Conservation (phyloP, 2,888 invertebrate species). For the Rhopalosiphum nymphaeae region DNA sequence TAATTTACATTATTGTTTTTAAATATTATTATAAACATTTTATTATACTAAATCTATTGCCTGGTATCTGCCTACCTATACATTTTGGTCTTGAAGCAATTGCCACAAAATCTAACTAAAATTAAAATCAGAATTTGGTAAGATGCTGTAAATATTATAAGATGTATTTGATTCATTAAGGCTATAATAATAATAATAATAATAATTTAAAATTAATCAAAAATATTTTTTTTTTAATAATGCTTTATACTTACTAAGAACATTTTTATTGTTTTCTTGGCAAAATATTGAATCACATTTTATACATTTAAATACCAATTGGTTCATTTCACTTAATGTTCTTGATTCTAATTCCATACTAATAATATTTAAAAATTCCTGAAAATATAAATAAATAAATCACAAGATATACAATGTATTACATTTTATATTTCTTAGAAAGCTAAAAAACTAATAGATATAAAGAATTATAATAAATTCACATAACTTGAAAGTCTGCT, state of each 20-base stretch:
- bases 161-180: too few species aligned
- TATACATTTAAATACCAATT: slow-evolving; percentile 74
- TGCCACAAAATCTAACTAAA: too few species aligned
- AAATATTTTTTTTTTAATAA: slow-evolving; percentile 31
- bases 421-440: not conserved
- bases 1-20: too few species aligned
- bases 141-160: not conserved
- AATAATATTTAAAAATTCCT: slow-evolving; percentile 53
- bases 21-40: too few species aligned
- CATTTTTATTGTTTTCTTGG: slow-evolving; percentile 70
- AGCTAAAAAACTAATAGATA: not conserved
- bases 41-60: too few species aligned
- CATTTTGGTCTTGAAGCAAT: too few species aligned
- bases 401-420: not conserved
- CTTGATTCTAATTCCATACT: slow-evolving; percentile 67
- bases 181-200: not conserved
- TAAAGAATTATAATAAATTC: not conserved
- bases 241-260: slow-evolving; percentile 57
- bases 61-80: too few species aligned
- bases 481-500: not conserved
- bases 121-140: too few species aligned
- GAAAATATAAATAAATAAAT: slow-evolving; percentile 4
- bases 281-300: slow-evolving; percentile 77
- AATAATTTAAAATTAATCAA: slow-evolving; percentile 31
- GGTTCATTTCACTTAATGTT: slow-evolving; percentile 71